These are phyloP conservation scores for Tupaia tana DNA, from an alignment of 2,113 vertebrate species.

Conservation along the genomic window DNA sequence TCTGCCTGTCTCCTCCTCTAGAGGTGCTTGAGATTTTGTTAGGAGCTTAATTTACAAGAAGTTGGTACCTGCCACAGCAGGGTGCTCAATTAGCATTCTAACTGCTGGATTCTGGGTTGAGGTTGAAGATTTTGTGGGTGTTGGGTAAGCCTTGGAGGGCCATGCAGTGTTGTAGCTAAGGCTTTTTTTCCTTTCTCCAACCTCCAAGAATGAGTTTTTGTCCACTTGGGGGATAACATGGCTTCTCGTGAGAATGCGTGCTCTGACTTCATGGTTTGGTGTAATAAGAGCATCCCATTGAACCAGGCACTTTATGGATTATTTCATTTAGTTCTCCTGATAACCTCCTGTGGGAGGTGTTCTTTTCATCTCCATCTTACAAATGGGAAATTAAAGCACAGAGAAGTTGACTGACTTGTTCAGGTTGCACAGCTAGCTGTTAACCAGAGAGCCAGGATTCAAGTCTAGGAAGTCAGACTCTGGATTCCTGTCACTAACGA, in stretches of 20 bases:
- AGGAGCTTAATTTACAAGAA: not conserved
- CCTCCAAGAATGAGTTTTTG: not conserved
- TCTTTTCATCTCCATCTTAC: not conserved
- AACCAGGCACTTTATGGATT: not conserved
- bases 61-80: fast-evolving
- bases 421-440: not conserved
- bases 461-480: not conserved
- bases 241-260: not conserved
- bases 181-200: no score
- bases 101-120: not conserved
- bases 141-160: not conserved
- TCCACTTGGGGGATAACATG: not conserved
- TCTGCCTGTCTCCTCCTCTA: not conserved
- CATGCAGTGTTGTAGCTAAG: not conserved
- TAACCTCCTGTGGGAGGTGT: not conserved
- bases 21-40: not conserved
- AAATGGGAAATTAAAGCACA: not conserved
- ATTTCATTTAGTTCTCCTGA: not conserved
- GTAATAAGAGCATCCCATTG: not conserved
- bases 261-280: not conserved
- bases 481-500: not conserved
- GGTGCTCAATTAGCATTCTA: not conserved
- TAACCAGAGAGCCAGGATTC: not conserved
- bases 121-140: constrained; percentile 3
- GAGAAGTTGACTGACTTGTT: not conserved